Evolutionary conservation across 2,113 vertebrate species (phyloP), one percentile per base, ranked within the genome.

Genomic region (Gasterosteus aculeatus): DNA sequence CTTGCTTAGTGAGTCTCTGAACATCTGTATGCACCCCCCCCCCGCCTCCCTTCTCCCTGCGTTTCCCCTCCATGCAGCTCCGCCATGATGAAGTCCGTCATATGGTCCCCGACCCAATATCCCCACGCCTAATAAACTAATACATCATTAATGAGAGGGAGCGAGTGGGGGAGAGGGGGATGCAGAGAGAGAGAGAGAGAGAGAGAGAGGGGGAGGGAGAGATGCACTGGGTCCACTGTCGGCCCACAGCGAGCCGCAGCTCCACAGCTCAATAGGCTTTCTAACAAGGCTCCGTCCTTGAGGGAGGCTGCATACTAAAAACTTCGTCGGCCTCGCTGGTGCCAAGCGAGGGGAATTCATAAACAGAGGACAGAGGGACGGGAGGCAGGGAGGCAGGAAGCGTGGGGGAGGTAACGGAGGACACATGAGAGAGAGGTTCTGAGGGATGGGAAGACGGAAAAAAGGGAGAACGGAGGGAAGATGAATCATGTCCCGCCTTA

Each of bases 271-370:
- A 89, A 93, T 93, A 89, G 91, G 85, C 89, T 89, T 90, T 90
- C 92, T 93, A 93, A 93, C 92, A 89, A 92, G 91, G 79, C 87
- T 90, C 90, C 86, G 91, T 92, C 92, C 92, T 93, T 93, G 92
- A 93, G 87, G 87, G 88, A 89, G 84, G 86, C 91, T 91, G 92
- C 90, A 92, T 93, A 92, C 92, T 93, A 93, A 93, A 91, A 91
- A 92, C 91, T 89, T 90, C 83, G 33, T 91, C 87, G 88, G 33
- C 33, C 33, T 90, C 74, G 69, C 69, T 61, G 62, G 22, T 26
- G 85, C 88, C 83, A 53, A 91, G 87, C 92, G 87, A 93, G 92
- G 88, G 85, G 92, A 93, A 93, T 93, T 89, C 89, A 91, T 93
- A 90, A 90, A 85, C 84, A 88, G 86, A 92, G 90, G 91, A 90